These are phyloP conservation scores for Hedya salicella DNA, from an alignment of 2,888 invertebrate genomes.

Conservation along the genomic window DNA sequence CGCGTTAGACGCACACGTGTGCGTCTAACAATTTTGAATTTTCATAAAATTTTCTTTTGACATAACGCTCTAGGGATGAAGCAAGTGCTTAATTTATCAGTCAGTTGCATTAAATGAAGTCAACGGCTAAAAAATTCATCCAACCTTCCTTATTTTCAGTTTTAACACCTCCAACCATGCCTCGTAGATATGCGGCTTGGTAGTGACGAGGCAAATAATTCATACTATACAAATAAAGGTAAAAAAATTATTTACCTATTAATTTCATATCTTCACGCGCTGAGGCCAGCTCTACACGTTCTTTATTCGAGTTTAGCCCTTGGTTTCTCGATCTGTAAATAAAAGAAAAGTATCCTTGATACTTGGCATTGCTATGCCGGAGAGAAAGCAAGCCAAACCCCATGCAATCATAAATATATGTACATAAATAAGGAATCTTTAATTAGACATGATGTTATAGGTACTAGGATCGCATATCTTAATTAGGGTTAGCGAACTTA, in stretches of 20 bases:
- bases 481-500: slow-evolving; percentile 7
- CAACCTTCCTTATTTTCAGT: too few relatives aligned
- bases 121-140: too few relatives aligned
- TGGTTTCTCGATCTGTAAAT: slow-evolving; percentile 39
- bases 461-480: background rate
- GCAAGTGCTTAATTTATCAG: too few relatives aligned
- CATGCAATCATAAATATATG: slow-evolving; percentile 17
- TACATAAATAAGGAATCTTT: background rate
- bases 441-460: too few relatives aligned
- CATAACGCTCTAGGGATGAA: too few relatives aligned
- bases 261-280: slow-evolving; percentile 44
- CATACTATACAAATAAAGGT: background rate
- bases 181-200: too few relatives aligned
- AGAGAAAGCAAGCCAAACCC: background rate
- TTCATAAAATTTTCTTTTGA: too few relatives aligned
- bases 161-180: too few relatives aligned
- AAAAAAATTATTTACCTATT: slow-evolving; percentile 37
- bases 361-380: slow-evolving; percentile 41
- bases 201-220: background rate
- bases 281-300: slow-evolving; percentile 39
- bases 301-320: slow-evolving; percentile 32
- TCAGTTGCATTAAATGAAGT: too few relatives aligned
- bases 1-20: too few relatives aligned
- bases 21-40: too few relatives aligned
- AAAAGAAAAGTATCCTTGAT: slow-evolving; percentile 42